Evolutionary conservation across 2,888 invertebrate species (phyloP), one percentile per base, ranked within the genome.

Genomic region (Lepidochitona cinerea): DNA sequence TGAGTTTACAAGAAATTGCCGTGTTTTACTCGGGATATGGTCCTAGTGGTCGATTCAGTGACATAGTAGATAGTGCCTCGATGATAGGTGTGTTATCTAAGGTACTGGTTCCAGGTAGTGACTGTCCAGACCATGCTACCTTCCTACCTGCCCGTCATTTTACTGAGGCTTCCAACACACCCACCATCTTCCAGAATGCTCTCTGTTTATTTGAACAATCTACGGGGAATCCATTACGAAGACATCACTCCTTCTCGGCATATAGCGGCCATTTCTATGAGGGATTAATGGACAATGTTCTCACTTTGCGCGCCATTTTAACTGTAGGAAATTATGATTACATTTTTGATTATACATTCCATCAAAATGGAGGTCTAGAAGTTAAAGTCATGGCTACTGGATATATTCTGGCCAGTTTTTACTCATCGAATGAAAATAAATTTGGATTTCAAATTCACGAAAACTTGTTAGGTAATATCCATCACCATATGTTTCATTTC

Each of bases 251-350:
- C 14, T 73, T 64, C 33, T 49, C 29, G 9, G 41, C 67, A 0
- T 65, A 68, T 9, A 75, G 59, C 37, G 77, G 77, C 7, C 37
- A 71, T 1, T 75, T 75, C 4, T 87, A 86, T 74, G 84, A 81
- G 35, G 87, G 87, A 2, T 80, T 85, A 83, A 68, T 75, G 32
- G 83, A 83, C 70, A 74, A 76, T 9, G 84, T 83, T 14, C 73
- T 88, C 0, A 78, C 83, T 1, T 67, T 87, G 6, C 71, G 87
- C 52, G 81, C 81, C 18, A 82, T 86, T 9, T 18, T 82, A 6
- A 78, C 85, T 2, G 76, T 88, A 6, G 77, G 75, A 6, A 88
- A 87, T 72, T 88, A 87, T 71, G 87, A 87, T 67, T 88, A 88
- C 70, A 78, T 88, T 4, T 70, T 86, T 37, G 88, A 88, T 71